phyloP scores from a whole-genome alignment of 2,113 vertebrate species.

The Melanerpes formicivorus region DNA sequence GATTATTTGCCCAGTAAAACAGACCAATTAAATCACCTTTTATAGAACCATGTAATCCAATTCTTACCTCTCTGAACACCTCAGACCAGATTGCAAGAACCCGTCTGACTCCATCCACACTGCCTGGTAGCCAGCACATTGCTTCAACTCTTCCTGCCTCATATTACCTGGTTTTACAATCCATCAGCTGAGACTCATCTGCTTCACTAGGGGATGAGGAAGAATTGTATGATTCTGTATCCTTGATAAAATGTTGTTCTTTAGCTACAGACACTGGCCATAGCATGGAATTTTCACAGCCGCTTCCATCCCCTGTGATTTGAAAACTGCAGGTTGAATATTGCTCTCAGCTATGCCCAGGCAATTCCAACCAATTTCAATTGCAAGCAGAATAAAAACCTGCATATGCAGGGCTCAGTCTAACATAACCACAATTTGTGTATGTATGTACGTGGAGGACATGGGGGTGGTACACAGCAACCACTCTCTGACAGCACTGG shows the following conservation, averaged over 20 bases:
- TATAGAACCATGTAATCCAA: not conserved
- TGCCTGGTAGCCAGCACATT: not conserved
- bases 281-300: not conserved
- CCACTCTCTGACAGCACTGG: not conserved
- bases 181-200: not conserved
- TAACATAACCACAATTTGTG: not conserved
- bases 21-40: not conserved
- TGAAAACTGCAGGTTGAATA: not conserved
- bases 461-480: not conserved
- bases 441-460: not conserved
- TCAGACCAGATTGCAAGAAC: not conserved
- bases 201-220: not conserved
- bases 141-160: not conserved
- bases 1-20: not conserved
- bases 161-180: not conserved
- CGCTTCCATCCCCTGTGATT: not conserved
- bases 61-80: not conserved
- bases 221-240: not conserved
- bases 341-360: not conserved
- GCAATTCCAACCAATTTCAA: slow-evolving; percentile 4
- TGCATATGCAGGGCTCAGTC: not conserved
- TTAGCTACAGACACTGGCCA: not conserved
- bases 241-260: not conserved
- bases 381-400: not conserved
- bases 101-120: not conserved